Evolutionary conservation across 2,113 vertebrate genomes (phyloP).

Genomic region (Heterochromis multidens): DNA sequence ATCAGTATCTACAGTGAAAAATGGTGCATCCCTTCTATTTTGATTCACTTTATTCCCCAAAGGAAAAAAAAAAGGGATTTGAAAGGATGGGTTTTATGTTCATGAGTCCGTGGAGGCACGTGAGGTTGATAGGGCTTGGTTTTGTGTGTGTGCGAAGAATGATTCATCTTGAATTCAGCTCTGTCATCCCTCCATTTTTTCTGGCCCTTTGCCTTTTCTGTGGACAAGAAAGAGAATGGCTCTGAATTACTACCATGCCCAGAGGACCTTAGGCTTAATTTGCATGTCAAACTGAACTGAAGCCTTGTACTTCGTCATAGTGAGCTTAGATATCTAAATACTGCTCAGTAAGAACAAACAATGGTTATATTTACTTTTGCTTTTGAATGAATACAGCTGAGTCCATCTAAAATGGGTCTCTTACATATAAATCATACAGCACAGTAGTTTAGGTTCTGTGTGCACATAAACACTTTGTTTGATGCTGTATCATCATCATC

Average conservation of each 20-base stretch:
- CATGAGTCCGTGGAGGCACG: not conserved
- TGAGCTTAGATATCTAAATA: not conserved
- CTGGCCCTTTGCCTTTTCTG: not conserved
- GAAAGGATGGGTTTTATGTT: not conserved
- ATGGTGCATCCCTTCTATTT: not conserved
- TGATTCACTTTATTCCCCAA: not conserved
- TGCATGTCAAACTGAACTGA: not conserved
- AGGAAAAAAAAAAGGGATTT: not conserved
- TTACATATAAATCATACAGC: not conserved
- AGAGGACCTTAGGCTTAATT: not conserved
- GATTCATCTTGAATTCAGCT: not conserved
- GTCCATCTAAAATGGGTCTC: not conserved
- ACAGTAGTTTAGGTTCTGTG: not conserved
- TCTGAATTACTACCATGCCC: not conserved
- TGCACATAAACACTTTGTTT: not conserved
- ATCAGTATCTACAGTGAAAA: not conserved
- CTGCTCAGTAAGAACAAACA: not conserved
- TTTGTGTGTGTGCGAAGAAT: not conserved
- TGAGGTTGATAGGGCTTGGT: not conserved
- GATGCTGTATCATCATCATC: not conserved
- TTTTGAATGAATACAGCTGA: not conserved
- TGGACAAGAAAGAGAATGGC: not conserved
- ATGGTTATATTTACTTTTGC: not conserved
- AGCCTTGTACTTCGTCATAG: not conserved
- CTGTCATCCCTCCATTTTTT: not conserved